Base-by-base conservation (phyloP, 2,888 invertebrate genomes). In the Pseudolycoriella hygida region DNA sequence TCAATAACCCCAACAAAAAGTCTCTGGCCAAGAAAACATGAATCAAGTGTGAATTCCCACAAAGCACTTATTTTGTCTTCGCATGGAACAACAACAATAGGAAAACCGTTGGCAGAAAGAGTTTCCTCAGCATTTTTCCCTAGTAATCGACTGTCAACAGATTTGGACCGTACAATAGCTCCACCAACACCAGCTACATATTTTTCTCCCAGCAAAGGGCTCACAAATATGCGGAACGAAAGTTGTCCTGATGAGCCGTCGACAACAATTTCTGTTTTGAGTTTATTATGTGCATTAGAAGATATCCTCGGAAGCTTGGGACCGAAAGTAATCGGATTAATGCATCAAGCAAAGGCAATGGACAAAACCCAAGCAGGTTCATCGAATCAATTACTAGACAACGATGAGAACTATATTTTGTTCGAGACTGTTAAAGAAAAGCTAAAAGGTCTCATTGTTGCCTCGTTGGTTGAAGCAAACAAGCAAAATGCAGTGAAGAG, bases 391-490 rank as follows among this genome's bases (percentile, higher is more conserved):
- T 59, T 88, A 37, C 62, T 87, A 1, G 71, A 74, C 44, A 79
- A 79, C 49, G 84, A 86, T 44, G 69, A 76, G 37, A 77, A 80
- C 45, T 74, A 76, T 53, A 81, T 84, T 1, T 67, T 87, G 51
- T 75, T 89, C 50, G 87, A 88, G 66, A 86, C 86, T 0, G 79
- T 81, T 0, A 87, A 86, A 54, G 88, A 88, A 61, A 88, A 88
- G 61, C 66, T 89, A 42, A 84, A 83, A 60, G 84, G 84, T 41
- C 77, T 81, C 44, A 62, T 79, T 47, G 75, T 81, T 56, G 81
- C 84, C 20, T 77, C 78, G 44, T 74, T 81, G 50, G 68, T 74
- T 50, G 60, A 68, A 50, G 53, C 58, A 45, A 61, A 66, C 52
- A 81, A 83, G 49, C 74, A 80, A 47, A 70, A 72, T 48, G 78